Base-by-base conservation (phyloP, 2,797 vertebrate species). In the Tadarida brasiliensis region DNA sequence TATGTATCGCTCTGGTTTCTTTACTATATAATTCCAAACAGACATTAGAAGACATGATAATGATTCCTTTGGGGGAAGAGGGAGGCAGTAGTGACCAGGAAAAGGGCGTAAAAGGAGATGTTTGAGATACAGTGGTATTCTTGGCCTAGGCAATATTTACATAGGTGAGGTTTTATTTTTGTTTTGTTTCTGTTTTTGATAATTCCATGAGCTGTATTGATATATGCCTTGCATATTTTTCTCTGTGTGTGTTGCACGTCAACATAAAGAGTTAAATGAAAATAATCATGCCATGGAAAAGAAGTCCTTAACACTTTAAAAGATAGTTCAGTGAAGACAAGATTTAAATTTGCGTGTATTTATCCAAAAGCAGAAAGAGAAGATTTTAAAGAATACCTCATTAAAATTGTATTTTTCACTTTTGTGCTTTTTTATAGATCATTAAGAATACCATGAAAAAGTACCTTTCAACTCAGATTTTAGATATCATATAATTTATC, bases 401-500 rank as follows among this genome's bases (percentile, higher is more conserved):
- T 94, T 96, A 97, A 96, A 95, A 76, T 70, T 95, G 12, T 91
- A 96, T 87, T 96, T 97, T 95, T 92, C 71, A 90, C 56, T 85
- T 92, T 80, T 93, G 80, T 87, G 70, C 74, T 81, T 97, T 96
- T 95, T 51, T 90, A 87, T 91, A 96, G 95, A 95, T 96, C 94
- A 84, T 96, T 96, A 96, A 95, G 80, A 96, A 94, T 39, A 83
- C 61, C 12, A 77, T 76, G 78, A 95, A 70, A 70, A 96, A 96
- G 83, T 94, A 91, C 94, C 90, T 96, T 97, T 94, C 96, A 95
- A 94, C 71, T 94, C 9, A 0, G 71, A 81, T 96, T 96, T 96
- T 93, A 93, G 95, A 95, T 95, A 96, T 86, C 78, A 81, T 76
- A 91, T 93, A 96, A 97, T 96, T 95, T 95, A 95, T 97, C 94